Evolutionary conservation across 2,888 invertebrate species (phyloP).

Genomic region (Megaustenia siamemsis): DNA sequence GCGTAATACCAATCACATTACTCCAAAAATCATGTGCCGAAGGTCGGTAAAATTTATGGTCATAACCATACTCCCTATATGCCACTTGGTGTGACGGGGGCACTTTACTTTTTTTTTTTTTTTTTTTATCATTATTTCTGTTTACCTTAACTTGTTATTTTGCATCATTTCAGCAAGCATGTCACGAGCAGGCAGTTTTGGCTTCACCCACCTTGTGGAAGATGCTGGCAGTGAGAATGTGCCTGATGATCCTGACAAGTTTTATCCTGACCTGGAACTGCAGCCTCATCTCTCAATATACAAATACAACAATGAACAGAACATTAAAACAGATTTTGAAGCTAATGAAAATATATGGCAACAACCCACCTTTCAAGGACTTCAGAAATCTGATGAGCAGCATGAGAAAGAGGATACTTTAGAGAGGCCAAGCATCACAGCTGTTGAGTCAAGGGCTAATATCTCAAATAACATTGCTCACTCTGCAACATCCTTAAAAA

Average conservation of each 20-base stretch:
- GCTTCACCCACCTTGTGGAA: constrained; percentile 41
- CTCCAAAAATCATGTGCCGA: too few species aligned
- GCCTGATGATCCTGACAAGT: not conserved
- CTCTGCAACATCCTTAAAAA: not conserved
- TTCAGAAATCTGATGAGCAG: not conserved
- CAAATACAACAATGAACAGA: not conserved
- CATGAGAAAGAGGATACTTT: not conserved
- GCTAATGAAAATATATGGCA: not conserved
- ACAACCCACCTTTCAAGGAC: not conserved
- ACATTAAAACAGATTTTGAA: not conserved
- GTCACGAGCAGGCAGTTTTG: constrained; percentile 26
- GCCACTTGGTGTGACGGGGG: too few species aligned
- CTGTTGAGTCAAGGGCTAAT: not conserved
- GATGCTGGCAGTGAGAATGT: constrained; percentile 37
- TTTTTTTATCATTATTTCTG: too few species aligned
- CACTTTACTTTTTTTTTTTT: too few species aligned
- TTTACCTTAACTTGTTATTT: not conserved
- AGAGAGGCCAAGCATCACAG: not conserved
- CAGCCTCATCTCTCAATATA: constrained; percentile 36
- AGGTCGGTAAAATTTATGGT: too few species aligned
- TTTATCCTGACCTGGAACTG: constrained; percentile 24
- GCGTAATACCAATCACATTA: too few species aligned
- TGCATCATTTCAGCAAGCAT: constrained; percentile 4
- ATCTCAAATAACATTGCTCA: not conserved
- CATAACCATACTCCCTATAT: too few species aligned